These are phyloP conservation scores for Acropternis orthonyx DNA, from an alignment of 2,797 vertebrate genomes.

Conservation along the genomic window DNA sequence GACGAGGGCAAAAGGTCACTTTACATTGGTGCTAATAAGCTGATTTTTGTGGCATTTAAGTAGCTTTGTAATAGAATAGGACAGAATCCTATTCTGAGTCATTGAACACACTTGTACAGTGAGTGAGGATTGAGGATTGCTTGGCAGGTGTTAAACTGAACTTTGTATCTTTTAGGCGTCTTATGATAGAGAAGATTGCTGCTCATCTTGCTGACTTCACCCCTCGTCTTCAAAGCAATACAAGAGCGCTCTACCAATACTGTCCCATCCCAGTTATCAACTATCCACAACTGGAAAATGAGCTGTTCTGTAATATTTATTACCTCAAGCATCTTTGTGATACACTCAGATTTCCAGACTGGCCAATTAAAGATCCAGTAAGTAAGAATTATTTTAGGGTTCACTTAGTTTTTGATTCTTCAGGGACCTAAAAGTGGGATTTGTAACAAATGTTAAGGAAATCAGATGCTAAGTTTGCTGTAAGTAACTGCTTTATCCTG, in stretches of 20 bases:
- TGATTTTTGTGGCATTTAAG: not conserved
- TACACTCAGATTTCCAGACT: constrained; percentile 90
- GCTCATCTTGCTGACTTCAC: constrained; percentile 97
- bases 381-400: constrained; percentile 49
- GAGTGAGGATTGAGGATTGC: not conserved
- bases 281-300: constrained; percentile 95
- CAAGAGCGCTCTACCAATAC: constrained; percentile 96
- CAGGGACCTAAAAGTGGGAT: not conserved
- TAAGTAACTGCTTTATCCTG: not conserved
- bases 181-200: constrained; percentile 99
- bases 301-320: constrained; percentile 99
- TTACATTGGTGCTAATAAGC: not conserved
- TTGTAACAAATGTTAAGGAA: not conserved
- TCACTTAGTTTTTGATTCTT: not conserved
- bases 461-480: not conserved
- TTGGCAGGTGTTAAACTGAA: not conserved
- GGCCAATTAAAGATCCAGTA: constrained; percentile 97
- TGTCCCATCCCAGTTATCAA: constrained; percentile 95
- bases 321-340: constrained; percentile 99
- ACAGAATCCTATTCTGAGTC: not conserved
- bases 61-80: not conserved
- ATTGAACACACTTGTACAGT: not conserved
- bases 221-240: constrained; percentile 97
- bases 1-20: not conserved
- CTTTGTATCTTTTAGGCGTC: constrained; percentile 80